Percentiles rank a stretch among this genome's conserved stretches.
phyloP scores from a whole-genome alignment of 2,797 vertebrate species.

The Mus spretus region DNA sequence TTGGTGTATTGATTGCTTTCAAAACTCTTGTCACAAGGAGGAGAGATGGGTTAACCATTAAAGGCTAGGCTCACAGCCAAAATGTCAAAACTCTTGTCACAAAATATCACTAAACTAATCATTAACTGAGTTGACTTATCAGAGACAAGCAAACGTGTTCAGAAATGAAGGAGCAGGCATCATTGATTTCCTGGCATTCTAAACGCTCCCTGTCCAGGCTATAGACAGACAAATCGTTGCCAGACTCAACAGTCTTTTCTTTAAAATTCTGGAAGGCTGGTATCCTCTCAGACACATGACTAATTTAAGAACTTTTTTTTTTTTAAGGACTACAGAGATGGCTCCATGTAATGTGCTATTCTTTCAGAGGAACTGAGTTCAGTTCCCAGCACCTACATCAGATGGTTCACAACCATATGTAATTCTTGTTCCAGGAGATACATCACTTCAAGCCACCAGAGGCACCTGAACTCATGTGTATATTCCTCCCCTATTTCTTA shows the following conservation, averaged over 20 bases:
- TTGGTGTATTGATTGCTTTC: not conserved
- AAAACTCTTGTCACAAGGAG: not conserved
- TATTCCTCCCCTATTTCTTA: not conserved
- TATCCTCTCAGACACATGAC: not conserved
- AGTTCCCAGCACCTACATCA: not conserved
- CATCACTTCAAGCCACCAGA: not conserved
- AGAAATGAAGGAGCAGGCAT: not conserved
- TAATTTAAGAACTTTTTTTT: not conserved
- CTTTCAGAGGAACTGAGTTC: not conserved
- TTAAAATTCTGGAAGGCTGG: conserved; percentile 11
- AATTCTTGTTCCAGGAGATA: not conserved
- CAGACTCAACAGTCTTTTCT: conserved; percentile 28
- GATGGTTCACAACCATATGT: not conserved
- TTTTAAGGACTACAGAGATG: not conserved
- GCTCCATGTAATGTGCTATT: not conserved
- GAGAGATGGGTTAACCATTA: not conserved
- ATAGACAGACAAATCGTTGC: not conserved
- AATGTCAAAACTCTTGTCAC: conserved; percentile 56
- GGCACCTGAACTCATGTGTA: not conserved
- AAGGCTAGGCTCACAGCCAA: not conserved
- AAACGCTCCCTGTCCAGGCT: not conserved
- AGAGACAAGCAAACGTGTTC: not conserved
- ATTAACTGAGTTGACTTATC: conserved; percentile 60
- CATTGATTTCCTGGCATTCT: not conserved
- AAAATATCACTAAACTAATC: conserved; percentile 53